Evolutionary conservation across 2,797 vertebrate genomes (phyloP).

Genomic region (Sarcophilus harrisii): DNA sequence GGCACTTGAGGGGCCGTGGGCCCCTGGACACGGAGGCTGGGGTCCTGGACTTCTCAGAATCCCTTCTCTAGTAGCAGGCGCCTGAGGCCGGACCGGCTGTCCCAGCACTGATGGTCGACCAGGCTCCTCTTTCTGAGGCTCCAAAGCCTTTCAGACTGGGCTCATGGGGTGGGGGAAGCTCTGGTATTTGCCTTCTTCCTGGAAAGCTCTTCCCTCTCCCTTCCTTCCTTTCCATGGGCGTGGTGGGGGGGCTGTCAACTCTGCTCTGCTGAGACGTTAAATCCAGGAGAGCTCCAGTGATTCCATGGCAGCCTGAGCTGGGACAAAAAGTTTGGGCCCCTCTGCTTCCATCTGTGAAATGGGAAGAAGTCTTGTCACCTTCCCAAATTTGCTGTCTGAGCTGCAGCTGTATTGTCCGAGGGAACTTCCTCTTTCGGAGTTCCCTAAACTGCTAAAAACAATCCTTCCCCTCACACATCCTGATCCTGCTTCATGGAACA

Average conservation of each 20-base stretch:
- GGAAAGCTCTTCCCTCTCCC: background rate
- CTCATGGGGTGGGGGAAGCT: background rate
- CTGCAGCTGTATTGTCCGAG: background rate
- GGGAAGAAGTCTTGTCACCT: background rate
- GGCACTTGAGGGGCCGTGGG: background rate
- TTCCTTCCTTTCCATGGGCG: conserved; percentile 40
- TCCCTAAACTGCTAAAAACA: background rate
- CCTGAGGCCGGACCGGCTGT: background rate
- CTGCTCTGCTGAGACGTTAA: background rate
- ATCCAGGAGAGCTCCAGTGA: background rate
- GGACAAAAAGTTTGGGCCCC: background rate
- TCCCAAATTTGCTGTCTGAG: background rate
- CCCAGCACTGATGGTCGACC: background rate
- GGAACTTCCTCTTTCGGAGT: background rate
- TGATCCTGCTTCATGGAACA: background rate
- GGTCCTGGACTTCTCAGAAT: background rate
- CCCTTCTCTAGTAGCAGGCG: background rate
- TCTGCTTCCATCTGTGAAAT: background rate
- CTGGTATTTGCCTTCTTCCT: background rate
- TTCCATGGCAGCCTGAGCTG: background rate
- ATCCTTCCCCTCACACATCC: background rate
- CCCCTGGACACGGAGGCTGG: background rate
- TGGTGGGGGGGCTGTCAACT: conserved; percentile 2
- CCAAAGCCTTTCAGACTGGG: background rate
- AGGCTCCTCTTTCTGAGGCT: background rate